phyloP scores from a whole-genome alignment of 2,113 vertebrate genomes.

The Aepyceros melampus region DNA sequence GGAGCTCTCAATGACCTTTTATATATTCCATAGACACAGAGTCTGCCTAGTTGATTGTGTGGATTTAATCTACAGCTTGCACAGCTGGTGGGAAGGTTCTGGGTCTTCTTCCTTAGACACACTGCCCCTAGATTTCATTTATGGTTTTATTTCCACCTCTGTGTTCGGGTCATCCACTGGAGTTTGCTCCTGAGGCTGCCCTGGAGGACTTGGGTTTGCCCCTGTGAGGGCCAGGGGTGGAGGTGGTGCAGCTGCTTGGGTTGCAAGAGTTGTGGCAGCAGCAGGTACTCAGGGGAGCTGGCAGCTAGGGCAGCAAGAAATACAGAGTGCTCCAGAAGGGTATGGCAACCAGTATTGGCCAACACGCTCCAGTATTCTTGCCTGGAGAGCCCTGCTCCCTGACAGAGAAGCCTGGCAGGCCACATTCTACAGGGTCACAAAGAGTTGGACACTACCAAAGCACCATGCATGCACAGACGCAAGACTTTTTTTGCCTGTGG shows the following conservation, averaged over 20 bases:
- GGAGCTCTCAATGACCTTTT: not conserved
- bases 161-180: not conserved
- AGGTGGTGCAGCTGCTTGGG: not conserved
- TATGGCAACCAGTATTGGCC: not conserved
- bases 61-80: not conserved
- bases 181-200: not conserved
- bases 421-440: not conserved
- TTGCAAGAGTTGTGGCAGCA: not conserved
- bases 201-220: not conserved
- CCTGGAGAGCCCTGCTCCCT: not conserved
- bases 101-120: not conserved
- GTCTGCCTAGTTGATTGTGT: not conserved
- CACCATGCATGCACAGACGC: rapidly evolving
- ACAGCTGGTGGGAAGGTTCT: not conserved
- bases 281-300: not conserved
- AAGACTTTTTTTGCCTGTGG: not conserved
- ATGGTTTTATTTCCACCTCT: not conserved
- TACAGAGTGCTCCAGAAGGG: not conserved
- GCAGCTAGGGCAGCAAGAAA: not conserved
- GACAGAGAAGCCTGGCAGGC: not conserved
- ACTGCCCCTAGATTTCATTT: not conserved
- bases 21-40: not conserved
- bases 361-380: not conserved
- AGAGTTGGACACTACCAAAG: not conserved
- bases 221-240: not conserved